Conservation (phyloP, 2,113 vertebrate species). For the Emydura subglobosa region DNA sequence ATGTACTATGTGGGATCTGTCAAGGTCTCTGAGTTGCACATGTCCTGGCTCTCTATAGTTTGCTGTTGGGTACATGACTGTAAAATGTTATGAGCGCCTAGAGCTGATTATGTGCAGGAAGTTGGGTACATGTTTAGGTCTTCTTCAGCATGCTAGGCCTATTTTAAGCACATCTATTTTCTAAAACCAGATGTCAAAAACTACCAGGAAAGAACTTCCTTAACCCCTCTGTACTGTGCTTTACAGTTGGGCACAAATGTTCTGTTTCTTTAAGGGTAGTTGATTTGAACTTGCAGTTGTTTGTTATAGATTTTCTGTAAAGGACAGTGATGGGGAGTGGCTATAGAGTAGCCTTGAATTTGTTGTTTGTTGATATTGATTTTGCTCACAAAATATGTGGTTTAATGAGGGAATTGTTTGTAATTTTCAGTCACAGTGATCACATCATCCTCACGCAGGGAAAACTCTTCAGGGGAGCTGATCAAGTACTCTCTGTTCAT, state of each 20-base stretch:
- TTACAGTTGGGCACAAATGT: not conserved
- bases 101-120: not conserved
- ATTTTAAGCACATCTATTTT: not conserved
- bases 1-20: not conserved
- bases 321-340: not conserved
- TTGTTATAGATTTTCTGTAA: not conserved
- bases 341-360: not conserved
- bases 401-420: not conserved
- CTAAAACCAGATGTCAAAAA: not conserved
- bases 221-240: not conserved
- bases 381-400: conserved; percentile 14
- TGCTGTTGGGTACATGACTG: not conserved
- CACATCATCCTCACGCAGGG: not conserved
- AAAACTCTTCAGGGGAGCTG: not conserved
- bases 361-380: not conserved
- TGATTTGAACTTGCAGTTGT: not conserved
- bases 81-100: not conserved
- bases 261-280: not conserved
- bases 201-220: not conserved
- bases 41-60: not conserved
- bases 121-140: not conserved
- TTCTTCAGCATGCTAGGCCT: conserved; percentile 52
- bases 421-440: not conserved
- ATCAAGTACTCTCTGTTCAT: fast-evolving
- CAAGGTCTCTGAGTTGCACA: not conserved